Evolutionary conservation across 1,140 invertebrate species (phyloP), one percentile per base, ranked within the genome.

Genomic region (Branchinecta lindahli): DNA sequence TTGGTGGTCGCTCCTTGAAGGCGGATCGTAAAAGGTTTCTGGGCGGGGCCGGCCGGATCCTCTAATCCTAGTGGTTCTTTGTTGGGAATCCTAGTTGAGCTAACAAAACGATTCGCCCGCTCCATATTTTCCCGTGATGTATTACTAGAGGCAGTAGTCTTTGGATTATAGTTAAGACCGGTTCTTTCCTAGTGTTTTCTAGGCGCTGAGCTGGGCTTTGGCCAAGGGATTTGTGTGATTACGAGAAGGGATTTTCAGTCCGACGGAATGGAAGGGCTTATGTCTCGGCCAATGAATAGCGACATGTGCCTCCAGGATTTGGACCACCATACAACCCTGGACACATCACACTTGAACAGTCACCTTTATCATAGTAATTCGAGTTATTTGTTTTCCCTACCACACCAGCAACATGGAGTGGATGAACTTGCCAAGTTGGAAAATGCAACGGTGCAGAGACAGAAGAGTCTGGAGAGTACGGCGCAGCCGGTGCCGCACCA

Each of bases 111-210:
- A 61, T 61, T 61, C 52, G 52, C 52, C 52, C 18, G 12, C 18
- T 12, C 52, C 52, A 61, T 61, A 61, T 61, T 61, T 61, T 61
- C 52, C 52, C 18, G 52, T 61, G 52, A 61, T 61, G 52, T 61
- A 61, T 61, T 61, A 61, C 52, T 61, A 61, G 52, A 61, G 52
- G 52, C 52, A 61, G 52, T 61, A 61, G 52, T 61, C 52, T 61
- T 61, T 61, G 52, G 52, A 61, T 61, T 61, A 61, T 61, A 61
- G 52, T 61, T 61, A 61, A 61, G 52, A 61, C 52, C 52, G 52
- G 52, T 61, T 61, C 52, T 61, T 61, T 61, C 52, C 52, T 61
- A 61, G 52, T 61, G 52, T 61, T 61, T 61, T 61, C 52, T 61
- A 61, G 52, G 52, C 12, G 52, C 52, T 61, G 52, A 61, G 52